Conservation (phyloP, 2,888 invertebrate genomes). For the Eutolmus rufibarbis region DNA sequence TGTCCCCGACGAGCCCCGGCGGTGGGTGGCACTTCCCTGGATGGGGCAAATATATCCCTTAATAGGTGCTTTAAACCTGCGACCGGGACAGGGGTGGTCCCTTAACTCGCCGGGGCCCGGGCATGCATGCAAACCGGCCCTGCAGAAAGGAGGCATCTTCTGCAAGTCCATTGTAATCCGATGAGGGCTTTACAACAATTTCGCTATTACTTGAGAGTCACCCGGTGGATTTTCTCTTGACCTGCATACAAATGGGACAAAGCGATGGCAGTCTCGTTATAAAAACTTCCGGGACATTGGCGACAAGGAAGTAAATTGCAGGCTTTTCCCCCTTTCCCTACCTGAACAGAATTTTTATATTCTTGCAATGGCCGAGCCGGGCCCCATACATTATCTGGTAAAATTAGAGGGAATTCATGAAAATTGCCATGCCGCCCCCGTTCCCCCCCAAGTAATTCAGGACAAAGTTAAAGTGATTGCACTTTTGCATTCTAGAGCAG, state of each 20-base stretch:
- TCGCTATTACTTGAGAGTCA: constrained; percentile 22
- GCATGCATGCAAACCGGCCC: constrained; percentile 6
- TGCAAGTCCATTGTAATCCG: constrained; percentile 30
- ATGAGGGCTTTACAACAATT: constrained; percentile 30
- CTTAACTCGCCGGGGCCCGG: background rate
- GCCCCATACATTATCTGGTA: background rate
- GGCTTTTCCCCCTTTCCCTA: background rate
- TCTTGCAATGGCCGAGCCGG: background rate
- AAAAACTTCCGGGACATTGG: constrained; percentile 38
- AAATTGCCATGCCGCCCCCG: background rate
- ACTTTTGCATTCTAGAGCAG: background rate
- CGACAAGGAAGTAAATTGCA: constrained; percentile 37
- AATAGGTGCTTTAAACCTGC: constrained; percentile 1
- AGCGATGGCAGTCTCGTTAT: constrained; percentile 17
- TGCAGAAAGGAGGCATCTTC: background rate
- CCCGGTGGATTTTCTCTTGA: constrained; percentile 33
- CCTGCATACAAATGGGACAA: constrained; percentile 34
- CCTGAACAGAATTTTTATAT: background rate
- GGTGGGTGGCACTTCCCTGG: background rate
- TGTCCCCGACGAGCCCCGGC: background rate
- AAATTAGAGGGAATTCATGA: background rate
- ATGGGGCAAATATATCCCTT: background rate
- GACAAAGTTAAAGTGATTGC: background rate
- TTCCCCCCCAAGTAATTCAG: background rate
- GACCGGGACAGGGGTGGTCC: background rate